These are phyloP conservation scores for Drosophila bipectinata DNA, from an alignment of 1,140 invertebrate species.

Conservation along the genomic window DNA sequence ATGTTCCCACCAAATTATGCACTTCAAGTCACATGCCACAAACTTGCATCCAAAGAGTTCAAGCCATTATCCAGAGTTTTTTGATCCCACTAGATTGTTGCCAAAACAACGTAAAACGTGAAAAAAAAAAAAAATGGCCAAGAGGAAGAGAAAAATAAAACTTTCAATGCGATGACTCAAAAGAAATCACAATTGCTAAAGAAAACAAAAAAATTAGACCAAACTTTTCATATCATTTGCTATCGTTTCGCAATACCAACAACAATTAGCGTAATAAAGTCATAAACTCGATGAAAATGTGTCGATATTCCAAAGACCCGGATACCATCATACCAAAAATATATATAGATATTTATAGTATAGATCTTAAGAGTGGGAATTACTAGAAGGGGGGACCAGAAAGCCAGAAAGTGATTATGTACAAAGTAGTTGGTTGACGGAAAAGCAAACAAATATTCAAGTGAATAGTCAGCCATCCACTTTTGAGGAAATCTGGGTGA, in stretches of 20 bases:
- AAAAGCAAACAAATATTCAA: constrained; percentile 8
- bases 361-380: not conserved
- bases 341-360: not conserved
- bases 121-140: too few species aligned
- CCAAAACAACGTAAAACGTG: too few species aligned
- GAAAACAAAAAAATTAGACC: constrained; percentile 12
- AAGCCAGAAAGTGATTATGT: not conserved
- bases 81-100: constrained; percentile 23
- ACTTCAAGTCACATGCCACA: not conserved
- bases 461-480: constrained; percentile 6
- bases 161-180: constrained; percentile 32
- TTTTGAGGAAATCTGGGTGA: constrained; percentile 5
- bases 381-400: too few species aligned
- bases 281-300: constrained; percentile 37
- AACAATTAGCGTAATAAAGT: constrained; percentile 57
- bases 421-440: not conserved
- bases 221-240: constrained; percentile 52
- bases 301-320: constrained; percentile 19
- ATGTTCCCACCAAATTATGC: constrained; percentile 1
- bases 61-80: constrained; percentile 11
- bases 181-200: constrained; percentile 31
- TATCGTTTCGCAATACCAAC: constrained; percentile 35
- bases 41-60: not conserved
- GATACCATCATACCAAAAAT: constrained; percentile 22
- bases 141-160: constrained; percentile 1